Evolutionary conservation across 1,140 invertebrate genomes (phyloP).

Genomic region (Copidosoma floridanum): DNA sequence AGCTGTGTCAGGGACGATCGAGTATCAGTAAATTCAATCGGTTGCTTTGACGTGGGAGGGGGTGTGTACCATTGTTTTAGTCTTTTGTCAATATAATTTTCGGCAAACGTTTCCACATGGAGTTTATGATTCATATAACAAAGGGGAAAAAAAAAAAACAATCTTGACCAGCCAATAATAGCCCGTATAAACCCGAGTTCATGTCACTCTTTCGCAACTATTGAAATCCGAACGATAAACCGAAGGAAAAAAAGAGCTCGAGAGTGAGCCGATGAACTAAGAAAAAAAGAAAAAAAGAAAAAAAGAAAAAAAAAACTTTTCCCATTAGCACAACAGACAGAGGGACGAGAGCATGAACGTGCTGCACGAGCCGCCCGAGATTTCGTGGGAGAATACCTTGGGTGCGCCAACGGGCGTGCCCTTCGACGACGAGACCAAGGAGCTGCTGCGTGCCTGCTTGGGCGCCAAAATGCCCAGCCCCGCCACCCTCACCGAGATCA

Average conservation of each 20-base stretch:
- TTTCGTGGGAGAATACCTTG: slow-evolving; percentile 46
- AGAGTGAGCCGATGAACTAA: neutral
- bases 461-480: slow-evolving; percentile 35
- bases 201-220: too few species aligned
- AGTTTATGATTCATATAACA: too few species aligned
- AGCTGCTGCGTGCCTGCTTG: slow-evolving; percentile 39
- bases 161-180: neutral
- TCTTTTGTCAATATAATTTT: too few species aligned
- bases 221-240: too few species aligned
- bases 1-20: too few species aligned
- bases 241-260: neutral
- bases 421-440: slow-evolving; percentile 46
- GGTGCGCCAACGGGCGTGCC: slow-evolving; percentile 44
- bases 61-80: too few species aligned
- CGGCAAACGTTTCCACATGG: too few species aligned
- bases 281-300: neutral
- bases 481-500: slow-evolving; percentile 43
- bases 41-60: too few species aligned
- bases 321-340: slow-evolving; percentile 7
- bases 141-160: too few species aligned
- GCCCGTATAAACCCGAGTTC: neutral
- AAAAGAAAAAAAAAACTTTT: neutral
- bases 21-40: too few species aligned
- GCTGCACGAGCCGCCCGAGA: slow-evolving; percentile 41
- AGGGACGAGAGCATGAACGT: neutral